Percentiles rank a stretch among this genome's conserved stretches.
phyloP scores from a whole-genome alignment of 2,888 invertebrate genomes.

The Cerastoderma edule region DNA sequence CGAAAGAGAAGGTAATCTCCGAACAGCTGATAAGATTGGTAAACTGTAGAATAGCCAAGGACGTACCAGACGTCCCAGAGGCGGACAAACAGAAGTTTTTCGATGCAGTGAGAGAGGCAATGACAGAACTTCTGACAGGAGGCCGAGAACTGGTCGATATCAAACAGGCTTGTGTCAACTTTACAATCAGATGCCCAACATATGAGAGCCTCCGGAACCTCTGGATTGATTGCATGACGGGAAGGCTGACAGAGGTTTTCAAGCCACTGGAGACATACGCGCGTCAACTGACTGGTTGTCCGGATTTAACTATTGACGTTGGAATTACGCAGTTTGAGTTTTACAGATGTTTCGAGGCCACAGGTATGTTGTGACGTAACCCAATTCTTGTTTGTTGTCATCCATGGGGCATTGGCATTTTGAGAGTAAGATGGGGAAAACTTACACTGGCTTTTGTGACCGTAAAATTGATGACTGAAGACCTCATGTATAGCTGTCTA shows the following conservation, averaged over 20 bases:
- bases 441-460: no score
- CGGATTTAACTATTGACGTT: slow-evolving; percentile 1
- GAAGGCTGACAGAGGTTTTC: slow-evolving; percentile 1
- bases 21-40: slow-evolving; percentile 6
- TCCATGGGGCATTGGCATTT: background rate
- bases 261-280: background rate
- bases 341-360: slow-evolving; percentile 8
- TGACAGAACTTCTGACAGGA: slow-evolving; percentile 13
- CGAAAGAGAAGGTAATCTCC: slow-evolving; percentile 12
- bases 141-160: slow-evolving; percentile 10
- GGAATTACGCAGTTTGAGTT: slow-evolving; percentile 19
- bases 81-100: background rate
- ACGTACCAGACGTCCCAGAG: background rate
- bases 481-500: no score
- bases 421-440: no score
- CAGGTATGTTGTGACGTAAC: background rate
- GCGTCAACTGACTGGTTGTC: background rate
- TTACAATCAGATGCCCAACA: slow-evolving; percentile 3
- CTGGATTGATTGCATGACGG: slow-evolving; percentile 3
- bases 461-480: no score
- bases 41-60: background rate
- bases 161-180: slow-evolving; percentile 18
- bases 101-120: slow-evolving; percentile 18
- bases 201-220: slow-evolving; percentile 9
- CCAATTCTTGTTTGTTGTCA: background rate